phyloP scores from a whole-genome alignment of 2,888 invertebrate species.

The Neria commutata region DNA sequence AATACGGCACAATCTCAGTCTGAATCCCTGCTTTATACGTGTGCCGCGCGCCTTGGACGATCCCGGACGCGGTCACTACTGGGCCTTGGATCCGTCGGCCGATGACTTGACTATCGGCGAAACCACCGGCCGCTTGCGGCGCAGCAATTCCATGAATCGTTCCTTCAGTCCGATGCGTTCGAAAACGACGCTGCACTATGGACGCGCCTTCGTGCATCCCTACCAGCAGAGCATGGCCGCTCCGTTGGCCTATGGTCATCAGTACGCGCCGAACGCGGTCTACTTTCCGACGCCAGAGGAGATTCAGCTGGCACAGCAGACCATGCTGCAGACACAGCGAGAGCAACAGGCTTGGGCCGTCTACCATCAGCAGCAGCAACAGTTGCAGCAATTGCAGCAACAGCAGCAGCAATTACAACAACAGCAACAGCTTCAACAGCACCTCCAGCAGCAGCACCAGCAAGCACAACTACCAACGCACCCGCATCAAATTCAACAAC shows the following conservation, averaged over 20 bases:
- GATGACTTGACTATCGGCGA: slow-evolving; percentile 97
- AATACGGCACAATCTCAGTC: slow-evolving; percentile 64
- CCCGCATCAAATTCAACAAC: no score
- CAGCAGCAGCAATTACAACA: slow-evolving; percentile 24
- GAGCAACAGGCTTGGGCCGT: not conserved
- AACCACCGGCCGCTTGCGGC: slow-evolving; percentile 90
- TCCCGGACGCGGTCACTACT: slow-evolving; percentile 98
- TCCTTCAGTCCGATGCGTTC: not conserved
- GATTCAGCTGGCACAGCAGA: slow-evolving; percentile 16
- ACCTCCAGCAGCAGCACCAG: slow-evolving; percentile 4
- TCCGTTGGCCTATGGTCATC: slow-evolving; percentile 25
- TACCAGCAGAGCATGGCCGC: slow-evolving; percentile 35
- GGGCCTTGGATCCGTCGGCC: slow-evolving; percentile 95
- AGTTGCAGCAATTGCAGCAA: slow-evolving; percentile 17
- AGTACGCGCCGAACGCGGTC: slow-evolving; percentile 39
- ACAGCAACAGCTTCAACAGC: slow-evolving; percentile 19
- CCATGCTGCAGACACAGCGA: slow-evolving; percentile 16
- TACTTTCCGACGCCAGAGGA: slow-evolving; percentile 33
- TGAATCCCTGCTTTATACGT: slow-evolving; percentile 96
- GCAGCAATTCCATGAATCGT: slow-evolving; percentile 54
- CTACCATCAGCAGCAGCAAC: not conserved
- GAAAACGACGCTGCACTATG: slow-evolving; percentile 19
- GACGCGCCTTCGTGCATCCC: slow-evolving; percentile 37
- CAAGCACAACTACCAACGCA: no score
- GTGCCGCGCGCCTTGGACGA: slow-evolving; percentile 95